These are phyloP conservation scores for Ischnura elegans DNA, from an alignment of 2,888 invertebrate species.

Conservation along the genomic window DNA sequence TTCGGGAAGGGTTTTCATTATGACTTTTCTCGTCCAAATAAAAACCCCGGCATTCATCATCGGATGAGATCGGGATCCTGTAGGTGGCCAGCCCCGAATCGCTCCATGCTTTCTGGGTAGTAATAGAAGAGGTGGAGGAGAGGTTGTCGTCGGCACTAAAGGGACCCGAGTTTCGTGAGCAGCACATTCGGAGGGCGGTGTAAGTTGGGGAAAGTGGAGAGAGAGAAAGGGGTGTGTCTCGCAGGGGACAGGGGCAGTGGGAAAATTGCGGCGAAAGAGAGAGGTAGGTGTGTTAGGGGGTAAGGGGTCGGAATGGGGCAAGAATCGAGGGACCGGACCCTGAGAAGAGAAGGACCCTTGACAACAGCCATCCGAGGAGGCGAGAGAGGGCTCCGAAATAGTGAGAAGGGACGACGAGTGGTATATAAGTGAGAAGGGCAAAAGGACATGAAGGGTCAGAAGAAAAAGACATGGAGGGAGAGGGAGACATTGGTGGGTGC, in stretches of 20 bases:
- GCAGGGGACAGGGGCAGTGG: neutral
- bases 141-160: neutral
- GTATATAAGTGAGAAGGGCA: constrained; percentile 1
- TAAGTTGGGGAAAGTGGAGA: neutral
- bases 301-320: neutral
- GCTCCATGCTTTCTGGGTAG: neutral
- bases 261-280: neutral
- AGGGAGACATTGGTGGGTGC: neutral
- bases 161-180: neutral
- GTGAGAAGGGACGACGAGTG: neutral
- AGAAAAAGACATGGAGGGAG: neutral
- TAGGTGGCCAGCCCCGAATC: neutral
- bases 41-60: constrained; percentile 15
- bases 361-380: constrained; percentile 29
- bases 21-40: neutral
- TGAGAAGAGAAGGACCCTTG: constrained; percentile 42
- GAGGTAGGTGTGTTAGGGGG: neutral
- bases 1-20: neutral
- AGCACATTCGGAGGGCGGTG: neutral
- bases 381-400: neutral
- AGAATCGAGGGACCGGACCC: neutral
- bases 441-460: neutral
- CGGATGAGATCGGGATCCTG: neutral
- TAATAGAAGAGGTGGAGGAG: neutral
- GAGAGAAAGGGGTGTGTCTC: constrained; percentile 3